Percentiles rank a stretch among this genome's conserved stretches.
These are phyloP conservation scores for Drosophila pegasa DNA, from an alignment of 2,888 invertebrate genomes.

Conservation along the genomic window DNA sequence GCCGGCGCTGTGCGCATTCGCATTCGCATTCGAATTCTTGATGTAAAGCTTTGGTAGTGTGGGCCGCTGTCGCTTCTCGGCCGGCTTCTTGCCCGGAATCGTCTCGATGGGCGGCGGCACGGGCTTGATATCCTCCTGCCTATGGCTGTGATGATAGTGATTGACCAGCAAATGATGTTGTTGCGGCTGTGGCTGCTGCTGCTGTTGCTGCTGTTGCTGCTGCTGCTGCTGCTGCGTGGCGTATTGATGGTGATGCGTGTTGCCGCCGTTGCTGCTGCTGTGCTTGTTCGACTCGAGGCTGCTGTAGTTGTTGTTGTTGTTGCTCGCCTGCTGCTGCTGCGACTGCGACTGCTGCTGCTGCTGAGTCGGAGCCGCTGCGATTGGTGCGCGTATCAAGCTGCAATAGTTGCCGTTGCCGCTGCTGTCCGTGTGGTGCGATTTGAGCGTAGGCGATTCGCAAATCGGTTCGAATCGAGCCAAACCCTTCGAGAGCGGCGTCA, in stretches of 20 bases:
- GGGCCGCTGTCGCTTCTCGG: constrained; percentile 91
- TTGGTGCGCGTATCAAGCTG: constrained; percentile 84
- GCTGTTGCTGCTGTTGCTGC: constrained; percentile 80
- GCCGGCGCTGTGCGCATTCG: constrained; percentile 85
- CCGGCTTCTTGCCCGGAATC: constrained; percentile 93
- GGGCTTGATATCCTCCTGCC: constrained; percentile 89
- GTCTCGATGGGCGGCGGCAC: constrained; percentile 97
- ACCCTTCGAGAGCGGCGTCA: constrained; percentile 94
- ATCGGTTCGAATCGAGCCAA: constrained; percentile 85
- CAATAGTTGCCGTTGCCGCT: constrained; percentile 85
- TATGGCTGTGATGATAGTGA: constrained; percentile 86
- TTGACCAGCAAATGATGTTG: constrained; percentile 76
- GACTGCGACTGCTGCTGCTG: constrained; percentile 57
- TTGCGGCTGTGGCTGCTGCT: constrained; percentile 80
- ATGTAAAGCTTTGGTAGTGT: constrained; percentile 91
- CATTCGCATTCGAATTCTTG: constrained; percentile 89
- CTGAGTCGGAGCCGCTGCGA: constrained; percentile 58
- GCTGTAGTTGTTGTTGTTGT: constrained; percentile 81
- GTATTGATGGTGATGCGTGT: constrained; percentile 67
- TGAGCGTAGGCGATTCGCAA: constrained; percentile 85
- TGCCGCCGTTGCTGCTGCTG: constrained; percentile 61
- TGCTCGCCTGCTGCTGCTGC: constrained; percentile 42
- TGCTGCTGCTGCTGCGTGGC: constrained; percentile 73
- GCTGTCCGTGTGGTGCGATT: constrained; percentile 84
- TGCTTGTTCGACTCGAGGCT: constrained; percentile 37